Base-by-base conservation (phyloP, 1,140 invertebrate species). In the Chrysopa pallens region DNA sequence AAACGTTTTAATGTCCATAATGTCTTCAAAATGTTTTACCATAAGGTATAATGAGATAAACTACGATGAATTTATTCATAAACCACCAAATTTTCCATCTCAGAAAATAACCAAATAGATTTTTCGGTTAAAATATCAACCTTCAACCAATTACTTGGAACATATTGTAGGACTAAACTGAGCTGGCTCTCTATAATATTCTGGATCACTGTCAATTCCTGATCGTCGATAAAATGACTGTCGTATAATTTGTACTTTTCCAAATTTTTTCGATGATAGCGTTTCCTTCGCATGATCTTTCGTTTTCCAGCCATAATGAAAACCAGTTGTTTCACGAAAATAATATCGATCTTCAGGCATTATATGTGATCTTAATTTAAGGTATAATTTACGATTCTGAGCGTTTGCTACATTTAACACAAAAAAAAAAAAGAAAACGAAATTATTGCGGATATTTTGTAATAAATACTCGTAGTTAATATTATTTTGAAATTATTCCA, bases 241-340 rank as follows among this genome's bases (percentile, higher is more conserved):
- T 37, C 51, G 49, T n/a, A 61, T 54, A 9, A 59, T 45, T 35
- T 54, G 51, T 38, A 49, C 49, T 45, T 55, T 52, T 2, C 55
- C 59, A 46, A 53, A 56, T 15, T 50, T 45, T 23, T 23, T 23
- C 31, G 43, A 40, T 17, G 47, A 49, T 7, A 28, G 28, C 35
- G 45, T 50, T 7, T 36, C 45, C 48, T 53, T 57, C 1, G 44
- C 46, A 31, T 43, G 42, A n/a, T 58, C 44, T 49, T 47, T 56
- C 50, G 56, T 56, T 12, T 54, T 48, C 59, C 59, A 61, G 6
- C 59, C 59, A 35, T 61, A 59, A 7, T 43, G 39, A 40, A 52
- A 61, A 44, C 49, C 54, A 1, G 46, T 44, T 8, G 50, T 51
- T 48, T 61, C 59, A 9, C 50, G 54, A 46, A 54, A 58, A 44